These are phyloP conservation scores for Cantharis rustica DNA, from an alignment of 2,888 invertebrate genomes.

Conservation along the genomic window DNA sequence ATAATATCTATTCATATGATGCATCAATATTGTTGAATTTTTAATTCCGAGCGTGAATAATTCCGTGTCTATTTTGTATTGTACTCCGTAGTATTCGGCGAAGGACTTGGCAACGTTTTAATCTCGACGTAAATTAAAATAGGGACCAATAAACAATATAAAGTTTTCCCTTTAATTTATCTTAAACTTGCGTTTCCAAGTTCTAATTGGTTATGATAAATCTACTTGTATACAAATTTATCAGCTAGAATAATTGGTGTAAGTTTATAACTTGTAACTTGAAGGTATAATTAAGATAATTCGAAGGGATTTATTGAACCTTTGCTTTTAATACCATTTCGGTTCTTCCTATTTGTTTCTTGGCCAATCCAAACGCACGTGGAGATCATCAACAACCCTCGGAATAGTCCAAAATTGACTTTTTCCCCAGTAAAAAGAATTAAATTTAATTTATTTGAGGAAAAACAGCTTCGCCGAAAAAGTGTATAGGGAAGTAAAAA, in stretches of 20 bases:
- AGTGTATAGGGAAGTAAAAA: neutral
- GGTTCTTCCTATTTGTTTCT: neutral
- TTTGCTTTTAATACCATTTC: neutral
- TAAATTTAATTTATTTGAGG: too few relatives aligned
- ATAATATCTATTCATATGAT: constrained; percentile 38
- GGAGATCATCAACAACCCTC: neutral
- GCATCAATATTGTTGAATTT: constrained; percentile 36
- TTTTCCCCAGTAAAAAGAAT: too few relatives aligned
- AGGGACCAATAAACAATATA: neutral
- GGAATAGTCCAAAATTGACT: too few relatives aligned
- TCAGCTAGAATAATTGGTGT: neutral
- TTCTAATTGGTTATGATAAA: neutral
- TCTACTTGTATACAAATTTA: neutral
- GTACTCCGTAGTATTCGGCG: neutral
- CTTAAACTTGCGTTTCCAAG: neutral
- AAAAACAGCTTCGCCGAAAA: too few relatives aligned
- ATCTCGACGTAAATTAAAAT: neutral
- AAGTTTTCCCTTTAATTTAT: neutral
- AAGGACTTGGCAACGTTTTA: neutral
- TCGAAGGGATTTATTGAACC: neutral
- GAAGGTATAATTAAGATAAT: neutral
- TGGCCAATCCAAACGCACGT: neutral
- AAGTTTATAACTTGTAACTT: neutral
- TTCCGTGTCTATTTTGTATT: neutral
- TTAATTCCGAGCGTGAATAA: constrained; percentile 18